phyloP scores from a whole-genome alignment of 2,888 invertebrate genomes.

The Aphrophora alni region DNA sequence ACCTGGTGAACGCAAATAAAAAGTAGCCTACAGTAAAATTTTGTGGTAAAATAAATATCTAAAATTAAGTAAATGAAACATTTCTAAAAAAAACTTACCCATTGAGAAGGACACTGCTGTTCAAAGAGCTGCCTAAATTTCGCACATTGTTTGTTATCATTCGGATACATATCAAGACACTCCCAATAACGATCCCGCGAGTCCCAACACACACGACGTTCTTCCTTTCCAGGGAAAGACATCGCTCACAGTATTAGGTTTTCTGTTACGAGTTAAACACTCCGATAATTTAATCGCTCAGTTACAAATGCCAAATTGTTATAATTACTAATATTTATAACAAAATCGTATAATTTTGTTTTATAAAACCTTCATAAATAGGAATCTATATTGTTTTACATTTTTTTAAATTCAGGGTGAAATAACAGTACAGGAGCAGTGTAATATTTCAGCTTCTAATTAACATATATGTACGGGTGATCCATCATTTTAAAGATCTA shows the following conservation, averaged over 20 bases:
- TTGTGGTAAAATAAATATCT: too few relatives aligned
- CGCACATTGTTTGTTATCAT: constrained; percentile 67
- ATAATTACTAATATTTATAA: not conserved
- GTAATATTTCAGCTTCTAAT: too few relatives aligned
- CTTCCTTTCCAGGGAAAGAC: constrained; percentile 64
- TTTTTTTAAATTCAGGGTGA: too few relatives aligned
- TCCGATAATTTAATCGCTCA: not conserved
- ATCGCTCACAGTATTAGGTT: constrained; percentile 27
- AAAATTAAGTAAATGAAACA: too few relatives aligned
- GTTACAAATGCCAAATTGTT: not conserved
- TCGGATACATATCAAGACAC: constrained; percentile 72
- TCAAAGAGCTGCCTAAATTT: constrained; percentile 77
- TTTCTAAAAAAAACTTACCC: constrained; percentile 69
- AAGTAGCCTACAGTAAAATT: too few relatives aligned
- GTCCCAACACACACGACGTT: constrained; percentile 83
- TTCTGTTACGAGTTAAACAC: not conserved
- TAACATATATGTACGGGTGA: too few relatives aligned
- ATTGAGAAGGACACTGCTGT: constrained; percentile 78
- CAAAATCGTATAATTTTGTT: too few relatives aligned
- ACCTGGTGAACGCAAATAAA: too few relatives aligned
- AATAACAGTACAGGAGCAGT: too few relatives aligned
- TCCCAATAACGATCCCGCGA: constrained; percentile 89
- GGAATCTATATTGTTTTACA: too few relatives aligned
- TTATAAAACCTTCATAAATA: too few relatives aligned
- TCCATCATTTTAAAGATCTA: too few relatives aligned